These are phyloP conservation scores for Drosophila formosana DNA, from an alignment of 2,888 invertebrate genomes.

Conservation along the genomic window DNA sequence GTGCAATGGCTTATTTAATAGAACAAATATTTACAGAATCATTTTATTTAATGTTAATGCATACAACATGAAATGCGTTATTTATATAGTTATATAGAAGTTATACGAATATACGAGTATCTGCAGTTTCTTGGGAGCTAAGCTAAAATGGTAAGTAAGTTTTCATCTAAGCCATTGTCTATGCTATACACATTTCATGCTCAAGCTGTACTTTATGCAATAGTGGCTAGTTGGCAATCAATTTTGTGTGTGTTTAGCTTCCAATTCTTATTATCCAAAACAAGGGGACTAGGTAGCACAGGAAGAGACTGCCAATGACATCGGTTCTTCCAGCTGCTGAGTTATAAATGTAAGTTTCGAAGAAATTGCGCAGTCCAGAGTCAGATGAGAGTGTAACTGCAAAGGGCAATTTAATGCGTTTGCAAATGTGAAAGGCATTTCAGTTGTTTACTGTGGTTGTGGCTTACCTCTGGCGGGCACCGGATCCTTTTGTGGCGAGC, in stretches of 20 bases:
- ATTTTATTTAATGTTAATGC: conserved; percentile 41
- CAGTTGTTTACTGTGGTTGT: conserved; percentile 32
- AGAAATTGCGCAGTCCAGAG: conserved; percentile 80
- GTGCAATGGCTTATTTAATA: conserved; percentile 55
- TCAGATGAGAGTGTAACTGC: conserved; percentile 83
- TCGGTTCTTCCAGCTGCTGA: conserved; percentile 57
- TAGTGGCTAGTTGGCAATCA: conserved; percentile 43
- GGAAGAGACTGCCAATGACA: conserved; percentile 9
- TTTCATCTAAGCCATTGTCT: conserved; percentile 43
- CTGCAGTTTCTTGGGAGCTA: conserved; percentile 20
- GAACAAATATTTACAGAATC: conserved; percentile 70
- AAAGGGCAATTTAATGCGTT: conserved; percentile 54
- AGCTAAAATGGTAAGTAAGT: conserved; percentile 48
- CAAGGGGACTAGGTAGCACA: conserved; percentile 41
- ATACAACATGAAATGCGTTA: conserved; percentile 26
- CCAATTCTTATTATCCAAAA: conserved; percentile 48
- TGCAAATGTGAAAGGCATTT: conserved; percentile 32
- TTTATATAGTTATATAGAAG: conserved; percentile 24
- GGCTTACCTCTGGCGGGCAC: conserved; percentile 91
- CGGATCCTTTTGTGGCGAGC: conserved; percentile 89
- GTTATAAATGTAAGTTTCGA: conserved; percentile 81
- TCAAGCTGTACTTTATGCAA: conserved; percentile 42
- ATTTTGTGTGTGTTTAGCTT: conserved; percentile 57
- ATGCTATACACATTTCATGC: conserved; percentile 64
- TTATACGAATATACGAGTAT: conserved; percentile 15